phyloP scores from a whole-genome alignment of 2,113 vertebrate species.

The Raja brachyura region DNA sequence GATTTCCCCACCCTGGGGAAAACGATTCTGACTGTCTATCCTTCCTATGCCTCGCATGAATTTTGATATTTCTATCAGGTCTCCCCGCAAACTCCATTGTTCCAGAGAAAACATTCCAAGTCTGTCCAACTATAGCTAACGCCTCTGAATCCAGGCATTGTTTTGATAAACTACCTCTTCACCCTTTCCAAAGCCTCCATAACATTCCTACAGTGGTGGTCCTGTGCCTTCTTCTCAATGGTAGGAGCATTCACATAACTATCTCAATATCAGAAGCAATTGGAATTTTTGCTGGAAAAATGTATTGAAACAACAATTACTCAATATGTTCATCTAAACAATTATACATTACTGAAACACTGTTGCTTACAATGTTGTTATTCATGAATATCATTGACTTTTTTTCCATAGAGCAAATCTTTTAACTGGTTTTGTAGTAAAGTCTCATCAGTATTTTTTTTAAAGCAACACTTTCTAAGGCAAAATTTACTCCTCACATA shows the following conservation, averaged over 20 bases:
- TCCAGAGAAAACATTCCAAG: too few relatives aligned
- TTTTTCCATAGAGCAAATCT: background rate
- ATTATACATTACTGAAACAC: background rate
- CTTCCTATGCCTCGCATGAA: too few relatives aligned
- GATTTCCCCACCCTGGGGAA: too few relatives aligned
- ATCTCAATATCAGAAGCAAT: background rate
- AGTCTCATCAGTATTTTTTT: background rate
- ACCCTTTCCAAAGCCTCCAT: too few relatives aligned
- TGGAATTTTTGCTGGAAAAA: slow-evolving; percentile 8
- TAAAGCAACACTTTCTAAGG: background rate
- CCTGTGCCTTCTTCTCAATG: too few relatives aligned
- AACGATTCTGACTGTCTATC: too few relatives aligned
- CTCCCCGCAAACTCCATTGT: too few relatives aligned
- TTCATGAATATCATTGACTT: slow-evolving; percentile 27
- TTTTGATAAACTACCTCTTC: too few relatives aligned
- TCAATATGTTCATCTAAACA: slow-evolving; percentile 9
- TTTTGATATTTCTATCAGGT: too few relatives aligned
- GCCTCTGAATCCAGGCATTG: too few relatives aligned
- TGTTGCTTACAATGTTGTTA: background rate
- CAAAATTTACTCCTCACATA: background rate
- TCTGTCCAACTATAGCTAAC: too few relatives aligned
- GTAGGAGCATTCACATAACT: background rate
- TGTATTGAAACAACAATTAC: background rate
- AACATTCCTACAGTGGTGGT: too few relatives aligned
- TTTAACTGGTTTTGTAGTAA: background rate